Conservation (phyloP, 2,797 vertebrate genomes). For the Loris lydekkerianus region DNA sequence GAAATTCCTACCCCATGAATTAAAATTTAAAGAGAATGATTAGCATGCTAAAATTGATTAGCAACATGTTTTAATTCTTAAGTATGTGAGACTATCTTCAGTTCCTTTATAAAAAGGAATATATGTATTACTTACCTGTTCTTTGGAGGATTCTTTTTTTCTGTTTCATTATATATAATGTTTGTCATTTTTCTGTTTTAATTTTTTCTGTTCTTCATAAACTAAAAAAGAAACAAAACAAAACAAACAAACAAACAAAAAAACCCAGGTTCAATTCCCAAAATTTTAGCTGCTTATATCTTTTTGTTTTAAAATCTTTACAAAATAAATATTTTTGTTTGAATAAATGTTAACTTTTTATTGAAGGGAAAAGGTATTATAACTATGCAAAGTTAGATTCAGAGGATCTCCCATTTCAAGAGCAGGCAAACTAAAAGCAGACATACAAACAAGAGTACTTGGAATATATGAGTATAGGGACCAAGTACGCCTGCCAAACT, state of each 20-base stretch:
- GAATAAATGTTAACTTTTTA: neutral
- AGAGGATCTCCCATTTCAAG: neutral
- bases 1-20: neutral
- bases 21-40: slow-evolving; percentile 51
- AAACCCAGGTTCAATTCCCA: slow-evolving; percentile 5
- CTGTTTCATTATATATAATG: neutral
- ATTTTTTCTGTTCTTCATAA: slow-evolving; percentile 63
- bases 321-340: neutral
- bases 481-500: neutral
- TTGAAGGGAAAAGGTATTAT: neutral
- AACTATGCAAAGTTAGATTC: neutral
- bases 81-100: neutral
- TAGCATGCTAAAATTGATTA: neutral
- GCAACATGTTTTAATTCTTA: slow-evolving; percentile 43
- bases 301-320: neutral
- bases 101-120: slow-evolving; percentile 28
- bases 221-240: neutral
- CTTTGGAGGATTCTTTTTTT: neutral
- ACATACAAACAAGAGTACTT: neutral
- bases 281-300: slow-evolving; percentile 26
- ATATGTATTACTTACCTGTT: slow-evolving; percentile 30
- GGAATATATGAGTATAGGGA: neutral
- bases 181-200: slow-evolving; percentile 36
- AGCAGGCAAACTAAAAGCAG: slow-evolving; percentile 7
- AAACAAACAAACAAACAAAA: too few relatives aligned